Conservation (phyloP, 1,140 invertebrate species). For the Heterodera schachtii region DNA sequence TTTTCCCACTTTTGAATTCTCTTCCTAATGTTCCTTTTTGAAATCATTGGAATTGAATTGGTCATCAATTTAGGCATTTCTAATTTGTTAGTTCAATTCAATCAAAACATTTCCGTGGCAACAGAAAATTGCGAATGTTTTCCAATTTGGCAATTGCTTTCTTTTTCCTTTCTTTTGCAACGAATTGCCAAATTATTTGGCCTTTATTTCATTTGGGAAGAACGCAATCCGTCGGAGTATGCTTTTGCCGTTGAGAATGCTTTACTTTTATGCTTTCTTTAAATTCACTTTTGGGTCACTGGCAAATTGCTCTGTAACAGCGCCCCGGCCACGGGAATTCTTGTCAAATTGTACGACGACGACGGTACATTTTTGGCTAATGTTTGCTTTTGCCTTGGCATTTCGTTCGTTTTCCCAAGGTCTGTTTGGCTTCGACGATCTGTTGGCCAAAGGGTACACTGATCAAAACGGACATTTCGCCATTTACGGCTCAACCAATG, state of each 20-base stretch:
- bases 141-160: neutral
- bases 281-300: neutral
- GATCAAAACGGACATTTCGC: slow-evolving; percentile 42
- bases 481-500: slow-evolving; percentile 46
- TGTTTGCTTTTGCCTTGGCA: neutral
- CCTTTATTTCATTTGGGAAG: neutral
- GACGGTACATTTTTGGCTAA: slow-evolving; percentile 21
- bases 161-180: neutral
- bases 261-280: neutral
- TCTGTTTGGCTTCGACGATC: neutral
- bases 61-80: too few relatives aligned
- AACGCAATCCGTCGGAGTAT: neutral
- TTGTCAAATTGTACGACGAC: slow-evolving; percentile 48
- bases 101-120: too few relatives aligned
- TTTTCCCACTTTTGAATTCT: too few relatives aligned
- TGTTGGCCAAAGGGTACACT: slow-evolving; percentile 40
- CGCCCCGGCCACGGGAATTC: slow-evolving; percentile 40
- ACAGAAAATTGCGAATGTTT: too few relatives aligned
- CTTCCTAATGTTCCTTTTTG: too few relatives aligned
- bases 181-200: neutral
- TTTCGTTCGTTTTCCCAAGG: neutral
- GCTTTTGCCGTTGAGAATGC: neutral
- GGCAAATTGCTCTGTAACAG: slow-evolving; percentile 41
- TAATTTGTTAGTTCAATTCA: too few relatives aligned
- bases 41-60: too few relatives aligned